phyloP scores from a whole-genome alignment of 92 coral and sea anemone genomes.

The Chrysogorgia sp. region DNA sequence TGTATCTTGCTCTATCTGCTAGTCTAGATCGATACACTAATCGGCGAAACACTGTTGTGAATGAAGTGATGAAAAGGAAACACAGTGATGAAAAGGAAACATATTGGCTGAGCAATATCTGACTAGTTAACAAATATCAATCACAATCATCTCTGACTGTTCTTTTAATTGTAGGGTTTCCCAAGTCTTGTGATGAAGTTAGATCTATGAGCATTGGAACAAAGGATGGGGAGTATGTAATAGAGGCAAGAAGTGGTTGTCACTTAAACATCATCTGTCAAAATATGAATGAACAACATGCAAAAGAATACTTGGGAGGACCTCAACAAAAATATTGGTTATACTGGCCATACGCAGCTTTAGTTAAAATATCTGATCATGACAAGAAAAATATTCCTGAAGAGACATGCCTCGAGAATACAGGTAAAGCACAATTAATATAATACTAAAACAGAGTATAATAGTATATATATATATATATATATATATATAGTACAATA shows the following conservation, averaged over 20 bases:
- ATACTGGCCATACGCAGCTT: conserved; percentile 87
- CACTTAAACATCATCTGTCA: conserved; percentile 93
- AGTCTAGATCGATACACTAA: too few species aligned
- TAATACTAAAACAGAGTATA: not conserved
- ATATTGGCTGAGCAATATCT: too few species aligned
- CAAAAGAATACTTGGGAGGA: conserved; percentile 92
- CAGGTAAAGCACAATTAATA: conserved; percentile 54
- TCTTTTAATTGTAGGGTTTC: conserved; percentile 62
- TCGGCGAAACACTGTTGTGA: too few species aligned
- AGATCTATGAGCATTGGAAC: conserved; percentile 82
- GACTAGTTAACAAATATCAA: too few species aligned
- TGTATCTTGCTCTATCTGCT: too few species aligned
- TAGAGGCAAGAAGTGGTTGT: conserved; percentile 77
- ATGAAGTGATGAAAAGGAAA: too few species aligned
- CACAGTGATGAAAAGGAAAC: too few species aligned
- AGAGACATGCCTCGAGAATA: conserved; percentile 83
- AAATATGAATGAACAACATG: conserved; percentile 85
- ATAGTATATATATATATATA: too few species aligned
- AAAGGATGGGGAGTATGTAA: conserved; percentile 89
- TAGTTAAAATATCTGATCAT: conserved; percentile 74
- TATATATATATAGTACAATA: too few species aligned
- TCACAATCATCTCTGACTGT: too few species aligned
- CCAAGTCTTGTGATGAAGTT: conserved; percentile 81
- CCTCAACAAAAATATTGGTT: conserved; percentile 89
- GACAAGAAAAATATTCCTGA: conserved; percentile 77